phyloP scores from a whole-genome alignment of 2,888 invertebrate species.

The Spatulosminthurus flaviceps region DNA sequence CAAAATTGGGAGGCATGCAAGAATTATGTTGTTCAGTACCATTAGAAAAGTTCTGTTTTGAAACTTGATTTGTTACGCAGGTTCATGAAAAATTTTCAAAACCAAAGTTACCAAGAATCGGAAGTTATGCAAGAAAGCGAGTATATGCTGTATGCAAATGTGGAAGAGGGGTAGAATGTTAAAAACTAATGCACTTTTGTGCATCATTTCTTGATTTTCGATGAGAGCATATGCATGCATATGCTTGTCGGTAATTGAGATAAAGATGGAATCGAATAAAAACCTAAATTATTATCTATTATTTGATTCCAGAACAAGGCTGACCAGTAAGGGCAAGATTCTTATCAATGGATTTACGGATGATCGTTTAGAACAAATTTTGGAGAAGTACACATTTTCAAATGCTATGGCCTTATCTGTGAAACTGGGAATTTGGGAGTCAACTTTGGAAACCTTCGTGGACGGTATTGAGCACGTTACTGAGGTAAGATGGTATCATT shows the following conservation, averaged over 20 bases:
- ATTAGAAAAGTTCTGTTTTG: too few species aligned
- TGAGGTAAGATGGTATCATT: too few species aligned
- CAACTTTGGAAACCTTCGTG: constrained; percentile 82
- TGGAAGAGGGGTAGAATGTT: constrained; percentile 68
- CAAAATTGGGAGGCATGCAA: too few species aligned
- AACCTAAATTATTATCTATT: constrained; percentile 65
- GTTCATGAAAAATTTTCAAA: constrained; percentile 75
- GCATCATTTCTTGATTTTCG: too few species aligned
- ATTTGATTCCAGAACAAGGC: constrained; percentile 67
- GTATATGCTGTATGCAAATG: constrained; percentile 81
- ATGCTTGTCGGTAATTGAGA: too few species aligned
- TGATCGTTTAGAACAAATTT: constrained; percentile 67
- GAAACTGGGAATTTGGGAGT: constrained; percentile 94
- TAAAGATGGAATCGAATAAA: constrained; percentile 57
- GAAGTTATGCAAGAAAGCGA: constrained; percentile 83
- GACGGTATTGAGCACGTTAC: constrained; percentile 84
- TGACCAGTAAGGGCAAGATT: constrained; percentile 68
- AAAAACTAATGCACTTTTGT: not conserved
- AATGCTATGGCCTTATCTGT: constrained; percentile 94
- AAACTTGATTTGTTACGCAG: too few species aligned
- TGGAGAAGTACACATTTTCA: constrained; percentile 93
- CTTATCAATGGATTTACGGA: constrained; percentile 71
- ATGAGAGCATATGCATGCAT: too few species aligned
- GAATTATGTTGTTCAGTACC: too few species aligned
- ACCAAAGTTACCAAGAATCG: constrained; percentile 75